Conservation (phyloP, 1,140 invertebrate species). For the Monochamus saltuarius region DNA sequence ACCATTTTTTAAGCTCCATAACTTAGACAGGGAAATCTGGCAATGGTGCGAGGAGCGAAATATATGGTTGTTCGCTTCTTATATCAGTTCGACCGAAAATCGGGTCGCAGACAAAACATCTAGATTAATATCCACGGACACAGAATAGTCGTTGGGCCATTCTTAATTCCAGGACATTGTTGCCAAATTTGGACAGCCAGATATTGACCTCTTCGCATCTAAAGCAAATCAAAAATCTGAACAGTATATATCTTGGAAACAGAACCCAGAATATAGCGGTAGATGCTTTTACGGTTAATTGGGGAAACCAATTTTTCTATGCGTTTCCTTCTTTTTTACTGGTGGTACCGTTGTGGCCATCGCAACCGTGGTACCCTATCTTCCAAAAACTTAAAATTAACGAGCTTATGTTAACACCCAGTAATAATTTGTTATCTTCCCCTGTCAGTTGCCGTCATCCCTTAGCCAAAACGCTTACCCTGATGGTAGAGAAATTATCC, state of each 20-base stretch:
- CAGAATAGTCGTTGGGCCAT: conserved; percentile 1
- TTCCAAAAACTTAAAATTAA: conserved; percentile 4
- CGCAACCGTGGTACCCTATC: conserved; percentile 10
- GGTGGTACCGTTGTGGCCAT: conserved; percentile 6
- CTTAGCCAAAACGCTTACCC: conserved; percentile 1
- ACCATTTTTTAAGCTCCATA: not conserved
- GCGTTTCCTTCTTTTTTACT: conserved; percentile 2
- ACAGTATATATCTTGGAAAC: conserved; percentile 8
- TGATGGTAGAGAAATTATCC: not conserved
- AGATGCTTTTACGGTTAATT: not conserved
- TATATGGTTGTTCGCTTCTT: not conserved
- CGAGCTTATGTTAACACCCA: conserved; percentile 1
- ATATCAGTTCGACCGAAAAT: not conserved
- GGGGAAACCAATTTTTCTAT: conserved; percentile 2
- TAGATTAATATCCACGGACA: not conserved
- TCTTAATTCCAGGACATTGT: not conserved
- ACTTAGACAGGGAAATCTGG: not conserved
- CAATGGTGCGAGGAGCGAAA: conserved; percentile 5
- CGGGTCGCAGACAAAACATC: not conserved
- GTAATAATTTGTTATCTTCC: conserved; percentile 1
- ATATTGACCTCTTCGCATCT: conserved; percentile 3
- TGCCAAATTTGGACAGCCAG: not conserved
- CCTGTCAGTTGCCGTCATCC: not conserved
- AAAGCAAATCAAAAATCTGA: not conserved
- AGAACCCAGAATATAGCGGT: not conserved